Percentiles rank a stretch among this genome's conserved stretches.
Evolutionary conservation across 2,888 invertebrate genomes (phyloP).

Genomic region (Chrysodeixis includens): DNA sequence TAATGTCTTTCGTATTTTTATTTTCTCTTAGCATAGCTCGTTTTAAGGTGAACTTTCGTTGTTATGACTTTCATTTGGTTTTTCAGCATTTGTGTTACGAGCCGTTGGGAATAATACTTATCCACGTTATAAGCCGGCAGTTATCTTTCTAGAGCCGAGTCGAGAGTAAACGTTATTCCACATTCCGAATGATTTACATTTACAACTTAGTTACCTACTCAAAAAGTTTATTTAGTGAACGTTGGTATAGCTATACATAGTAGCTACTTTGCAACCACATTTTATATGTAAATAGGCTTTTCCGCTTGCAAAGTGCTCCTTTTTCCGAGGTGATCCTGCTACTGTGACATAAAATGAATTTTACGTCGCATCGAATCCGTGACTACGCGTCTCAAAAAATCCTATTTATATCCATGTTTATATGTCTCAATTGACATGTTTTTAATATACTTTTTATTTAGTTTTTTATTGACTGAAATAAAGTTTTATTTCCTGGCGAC

Average conservation of each 20-base stretch:
- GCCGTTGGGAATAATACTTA: conserved; percentile 8
- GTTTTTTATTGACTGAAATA: conserved; percentile 16
- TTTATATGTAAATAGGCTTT: conserved; percentile 80
- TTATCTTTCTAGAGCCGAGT: neutral
- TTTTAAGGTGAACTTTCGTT: conserved; percentile 54
- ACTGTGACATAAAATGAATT: conserved; percentile 77
- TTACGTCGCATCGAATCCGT: conserved; percentile 66
- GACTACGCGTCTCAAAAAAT: conserved; percentile 61
- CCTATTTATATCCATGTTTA: conserved; percentile 48
- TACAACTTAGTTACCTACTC: conserved; percentile 20
- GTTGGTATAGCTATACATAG: conserved; percentile 47
- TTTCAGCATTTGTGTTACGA: conserved; percentile 23
- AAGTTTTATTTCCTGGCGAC: conserved; percentile 14
- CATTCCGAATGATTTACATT: conserved; percentile 14
- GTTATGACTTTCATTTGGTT: conserved; percentile 41
- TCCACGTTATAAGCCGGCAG: conserved; percentile 3
- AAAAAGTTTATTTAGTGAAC: conserved; percentile 35
- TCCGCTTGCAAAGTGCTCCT: conserved; percentile 77
- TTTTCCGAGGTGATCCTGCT: conserved; percentile 73
- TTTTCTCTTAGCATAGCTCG: conserved; percentile 59
- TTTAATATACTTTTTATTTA: conserved; percentile 30
- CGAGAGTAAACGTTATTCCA: neutral
- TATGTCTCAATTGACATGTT: conserved; percentile 43
- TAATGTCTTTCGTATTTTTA: conserved; percentile 74
- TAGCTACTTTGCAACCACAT: conserved; percentile 63